phyloP scores from a whole-genome alignment of 2,113 vertebrate genomes.

The Vireo altiloquus region DNA sequence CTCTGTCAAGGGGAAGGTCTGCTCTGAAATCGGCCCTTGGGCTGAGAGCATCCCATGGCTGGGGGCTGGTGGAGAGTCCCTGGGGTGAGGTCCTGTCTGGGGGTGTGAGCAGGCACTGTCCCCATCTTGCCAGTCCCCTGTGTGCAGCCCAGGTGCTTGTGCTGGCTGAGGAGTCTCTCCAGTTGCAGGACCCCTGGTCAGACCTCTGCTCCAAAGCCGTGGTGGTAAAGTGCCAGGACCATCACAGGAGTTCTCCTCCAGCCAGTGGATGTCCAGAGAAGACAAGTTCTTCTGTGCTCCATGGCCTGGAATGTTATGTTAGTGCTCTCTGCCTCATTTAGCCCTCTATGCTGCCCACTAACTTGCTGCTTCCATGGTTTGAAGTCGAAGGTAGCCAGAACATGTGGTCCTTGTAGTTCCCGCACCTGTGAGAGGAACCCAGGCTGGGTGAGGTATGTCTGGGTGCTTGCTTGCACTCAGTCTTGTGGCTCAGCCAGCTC shows the following conservation, averaged over 20 bases:
- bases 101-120: background rate
- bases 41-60: rapidly evolving
- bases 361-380: background rate
- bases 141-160: background rate
- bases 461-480: background rate
- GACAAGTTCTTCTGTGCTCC: background rate
- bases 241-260: rapidly evolving
- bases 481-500: rapidly evolving
- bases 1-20: background rate
- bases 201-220: rapidly evolving
- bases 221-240: background rate
- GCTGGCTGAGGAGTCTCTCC: background rate
- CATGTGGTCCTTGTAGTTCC: rapidly evolving
- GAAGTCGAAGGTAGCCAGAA: background rate
- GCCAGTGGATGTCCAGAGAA: background rate
- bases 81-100: background rate
- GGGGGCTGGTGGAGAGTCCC: background rate
- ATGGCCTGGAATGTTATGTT: background rate
- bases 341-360: rapidly evolving
- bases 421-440: background rate
- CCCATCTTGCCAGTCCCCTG: background rate
- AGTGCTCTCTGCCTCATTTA: background rate
- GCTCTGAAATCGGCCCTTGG: background rate
- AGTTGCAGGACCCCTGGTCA: rapidly evolving
- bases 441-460: background rate